Conservation (phyloP, 2,888 invertebrate genomes). For the Apotomis betuletana region DNA sequence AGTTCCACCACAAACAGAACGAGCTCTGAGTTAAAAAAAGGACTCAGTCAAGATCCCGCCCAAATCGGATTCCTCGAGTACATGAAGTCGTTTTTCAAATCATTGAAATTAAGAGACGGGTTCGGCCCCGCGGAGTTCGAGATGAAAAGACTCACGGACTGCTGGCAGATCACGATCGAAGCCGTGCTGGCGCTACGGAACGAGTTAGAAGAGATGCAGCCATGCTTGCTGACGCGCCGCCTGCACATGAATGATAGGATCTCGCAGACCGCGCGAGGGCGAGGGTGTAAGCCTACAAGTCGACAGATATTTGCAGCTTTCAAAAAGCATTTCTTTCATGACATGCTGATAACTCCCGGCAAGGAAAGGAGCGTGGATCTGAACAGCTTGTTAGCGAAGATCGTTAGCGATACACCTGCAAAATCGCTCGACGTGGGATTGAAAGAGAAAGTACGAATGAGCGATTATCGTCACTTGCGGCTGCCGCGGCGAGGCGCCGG, state of each 20-base stretch:
- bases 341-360: constrained; percentile 4
- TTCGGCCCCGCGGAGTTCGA: neutral
- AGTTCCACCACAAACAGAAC: neutral
- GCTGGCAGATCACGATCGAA: constrained; percentile 29
- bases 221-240: constrained; percentile 18
- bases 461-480: constrained; percentile 17
- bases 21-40: neutral
- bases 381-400: constrained; percentile 1
- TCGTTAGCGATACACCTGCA: neutral
- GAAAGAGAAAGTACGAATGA: neutral
- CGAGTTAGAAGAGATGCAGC: constrained; percentile 18
- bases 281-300: neutral
- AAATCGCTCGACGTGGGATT: constrained; percentile 5
- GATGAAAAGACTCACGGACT: neutral
- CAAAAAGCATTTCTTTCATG: constrained; percentile 23
- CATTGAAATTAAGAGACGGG: constrained; percentile 11
- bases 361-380: constrained; percentile 2
- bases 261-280: constrained; percentile 47
- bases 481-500: neutral
- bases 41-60: neutral
- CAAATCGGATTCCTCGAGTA: constrained; percentile 25
- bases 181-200: constrained; percentile 26
- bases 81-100: constrained; percentile 31
- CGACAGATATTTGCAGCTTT: constrained; percentile 11
- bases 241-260: constrained; percentile 12